Evolutionary conservation across 2,797 vertebrate species (phyloP).

Genomic region (Apogon hyalosoma): DNA sequence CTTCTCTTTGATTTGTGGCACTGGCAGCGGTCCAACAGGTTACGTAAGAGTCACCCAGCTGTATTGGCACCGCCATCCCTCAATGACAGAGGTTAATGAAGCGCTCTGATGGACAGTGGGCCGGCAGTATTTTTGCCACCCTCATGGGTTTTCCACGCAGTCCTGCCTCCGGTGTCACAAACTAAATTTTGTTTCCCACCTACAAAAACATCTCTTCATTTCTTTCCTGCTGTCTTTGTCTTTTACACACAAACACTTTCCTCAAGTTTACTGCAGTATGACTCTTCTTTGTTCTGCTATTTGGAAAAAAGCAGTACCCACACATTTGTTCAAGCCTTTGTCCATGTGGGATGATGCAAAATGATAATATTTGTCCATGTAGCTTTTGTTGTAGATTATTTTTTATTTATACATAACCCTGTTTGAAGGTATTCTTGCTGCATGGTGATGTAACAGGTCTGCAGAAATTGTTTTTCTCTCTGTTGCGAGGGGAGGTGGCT

Average conservation of each 20-base stretch:
- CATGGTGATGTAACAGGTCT: conserved; percentile 76
- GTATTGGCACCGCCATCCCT: conserved; percentile 33
- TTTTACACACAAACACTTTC: conserved; percentile 17
- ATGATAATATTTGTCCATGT: conserved; percentile 31
- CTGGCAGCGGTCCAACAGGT: conserved; percentile 42
- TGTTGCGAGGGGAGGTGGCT: conserved; percentile 10
- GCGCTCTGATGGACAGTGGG: conserved; percentile 47
- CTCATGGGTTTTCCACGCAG: conserved; percentile 56
- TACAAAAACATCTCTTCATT: conserved; percentile 23
- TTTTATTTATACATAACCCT: conserved; percentile 34
- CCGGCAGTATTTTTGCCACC: conserved; percentile 58
- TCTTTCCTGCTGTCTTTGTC: neutral
- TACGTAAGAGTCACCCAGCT: conserved; percentile 49
- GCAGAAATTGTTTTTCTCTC: conserved; percentile 45
- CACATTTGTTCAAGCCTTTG: conserved; percentile 32
- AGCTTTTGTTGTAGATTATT: conserved; percentile 40
- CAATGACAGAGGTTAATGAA: conserved; percentile 65
- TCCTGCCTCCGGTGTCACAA: conserved; percentile 41
- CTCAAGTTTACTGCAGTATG: conserved; percentile 22
- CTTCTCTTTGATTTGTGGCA: conserved; percentile 18
- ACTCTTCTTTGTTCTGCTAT: conserved; percentile 12
- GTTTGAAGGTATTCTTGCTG: conserved; percentile 39
- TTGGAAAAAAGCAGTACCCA: conserved; percentile 21
- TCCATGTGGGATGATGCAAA: conserved; percentile 15
- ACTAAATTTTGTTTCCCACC: conserved; percentile 45